Evolutionary conservation across 2,797 vertebrate species (phyloP).

Genomic region (Pantherophis vulpinus): DNA sequence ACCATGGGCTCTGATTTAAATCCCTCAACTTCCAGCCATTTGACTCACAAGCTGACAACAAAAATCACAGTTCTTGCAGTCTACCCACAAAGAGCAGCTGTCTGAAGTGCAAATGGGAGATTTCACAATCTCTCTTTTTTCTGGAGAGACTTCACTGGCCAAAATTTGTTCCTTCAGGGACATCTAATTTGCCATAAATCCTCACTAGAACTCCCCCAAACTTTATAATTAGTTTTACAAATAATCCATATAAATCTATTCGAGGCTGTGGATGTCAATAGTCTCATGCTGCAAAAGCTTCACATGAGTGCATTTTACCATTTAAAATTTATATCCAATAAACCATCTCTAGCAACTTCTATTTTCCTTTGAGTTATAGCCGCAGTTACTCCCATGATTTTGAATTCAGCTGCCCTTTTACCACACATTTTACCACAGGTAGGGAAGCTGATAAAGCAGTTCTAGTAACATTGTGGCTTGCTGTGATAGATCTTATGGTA

Average conservation of each 20-base stretch:
- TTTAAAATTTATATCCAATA: neutral
- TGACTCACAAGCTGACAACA: neutral
- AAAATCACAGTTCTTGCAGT: neutral
- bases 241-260: constrained; percentile 10
- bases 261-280: neutral
- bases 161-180: neutral
- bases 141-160: neutral
- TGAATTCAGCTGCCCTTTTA: neutral
- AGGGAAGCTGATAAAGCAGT: neutral
- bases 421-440: neutral
- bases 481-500: neutral
- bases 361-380: accelerated
- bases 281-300: accelerated
- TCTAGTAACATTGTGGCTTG: neutral
- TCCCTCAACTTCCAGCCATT: neutral
- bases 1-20: neutral
- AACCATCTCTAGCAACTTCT: neutral
- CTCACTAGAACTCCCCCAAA: neutral
- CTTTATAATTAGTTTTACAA: neutral
- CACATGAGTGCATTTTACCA: neutral
- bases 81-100: neutral
- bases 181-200: neutral
- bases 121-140: neutral
- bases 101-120: neutral
- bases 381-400: neutral